These are phyloP conservation scores for Champsocephalus gunnari DNA, from an alignment of 2,797 vertebrate genomes.

Conservation along the genomic window DNA sequence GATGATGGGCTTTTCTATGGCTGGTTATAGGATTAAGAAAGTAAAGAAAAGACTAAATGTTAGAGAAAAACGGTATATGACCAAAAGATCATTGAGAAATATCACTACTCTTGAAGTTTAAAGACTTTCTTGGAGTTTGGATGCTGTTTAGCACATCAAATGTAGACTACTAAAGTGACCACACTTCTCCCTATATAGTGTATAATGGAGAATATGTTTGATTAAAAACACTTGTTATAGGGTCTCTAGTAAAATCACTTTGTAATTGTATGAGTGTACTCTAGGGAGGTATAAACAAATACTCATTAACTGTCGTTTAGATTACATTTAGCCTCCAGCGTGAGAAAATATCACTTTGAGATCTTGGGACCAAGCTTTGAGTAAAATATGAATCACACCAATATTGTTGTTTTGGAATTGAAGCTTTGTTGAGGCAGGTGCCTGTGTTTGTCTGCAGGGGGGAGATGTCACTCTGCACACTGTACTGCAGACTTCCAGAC, in stretches of 20 bases:
- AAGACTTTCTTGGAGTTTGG: not conserved
- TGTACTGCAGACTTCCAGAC: conserved; percentile 48
- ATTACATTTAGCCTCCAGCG: too few species aligned
- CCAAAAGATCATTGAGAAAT: not conserved
- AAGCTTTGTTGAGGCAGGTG: conserved; percentile 26
- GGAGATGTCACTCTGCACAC: conserved; percentile 51
- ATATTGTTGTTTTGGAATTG: conserved; percentile 27
- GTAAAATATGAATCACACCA: not conserved
- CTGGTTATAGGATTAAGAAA: not conserved
- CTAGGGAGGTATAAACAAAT: not conserved
- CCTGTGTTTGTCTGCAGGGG: conserved; percentile 47
- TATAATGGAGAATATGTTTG: not conserved
- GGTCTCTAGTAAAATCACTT: not conserved
- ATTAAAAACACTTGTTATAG: not conserved
- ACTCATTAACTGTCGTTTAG: not conserved
- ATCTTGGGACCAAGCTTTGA: conserved; percentile 13
- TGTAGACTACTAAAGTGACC: not conserved
- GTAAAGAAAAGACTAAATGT: not conserved
- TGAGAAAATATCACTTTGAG: conserved; percentile 25
- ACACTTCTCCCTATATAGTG: not conserved
- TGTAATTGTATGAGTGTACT: not conserved
- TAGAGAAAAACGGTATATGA: not conserved
- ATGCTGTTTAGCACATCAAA: not conserved
- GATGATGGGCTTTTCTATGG: not conserved
- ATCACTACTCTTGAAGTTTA: not conserved